A percentile compares a stretch with the other conserved stretches of the same genome.
These are phyloP conservation scores for Tetragonula clypearis DNA, from an alignment of 1,140 invertebrate species.

Conservation along the genomic window DNA sequence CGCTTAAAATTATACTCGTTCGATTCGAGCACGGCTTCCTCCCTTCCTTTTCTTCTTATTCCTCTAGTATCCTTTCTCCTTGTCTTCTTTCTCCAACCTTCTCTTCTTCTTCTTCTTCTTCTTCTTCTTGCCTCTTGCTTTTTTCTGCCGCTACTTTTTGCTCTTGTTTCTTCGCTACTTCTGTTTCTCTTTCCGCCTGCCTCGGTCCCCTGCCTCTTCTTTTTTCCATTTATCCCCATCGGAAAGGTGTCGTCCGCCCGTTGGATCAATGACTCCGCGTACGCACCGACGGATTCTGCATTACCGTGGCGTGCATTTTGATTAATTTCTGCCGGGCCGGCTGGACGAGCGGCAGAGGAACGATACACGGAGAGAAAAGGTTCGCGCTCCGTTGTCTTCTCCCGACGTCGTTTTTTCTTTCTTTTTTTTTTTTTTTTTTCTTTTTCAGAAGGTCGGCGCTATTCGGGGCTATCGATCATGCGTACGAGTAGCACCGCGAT, in stretches of 20 bases:
- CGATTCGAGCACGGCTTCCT: slow-evolving; percentile 65
- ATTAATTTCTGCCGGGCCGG: slow-evolving; percentile 46
- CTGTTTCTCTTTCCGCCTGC: slow-evolving; percentile 5
- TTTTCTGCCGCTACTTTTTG: neutral
- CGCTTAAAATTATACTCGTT: slow-evolving; percentile 75
- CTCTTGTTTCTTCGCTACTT: slow-evolving; percentile 6
- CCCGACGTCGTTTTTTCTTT: neutral
- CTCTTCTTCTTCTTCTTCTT: neutral
- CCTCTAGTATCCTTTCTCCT: slow-evolving; percentile 27
- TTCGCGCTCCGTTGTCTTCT: slow-evolving; percentile 17
- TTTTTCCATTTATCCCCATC: slow-evolving; percentile 14
- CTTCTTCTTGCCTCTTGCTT: too few relatives aligned
- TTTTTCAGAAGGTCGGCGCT: neutral
- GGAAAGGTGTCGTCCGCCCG: slow-evolving; percentile 44
- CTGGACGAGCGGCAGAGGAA: slow-evolving; percentile 25
- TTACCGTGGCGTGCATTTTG: slow-evolving; percentile 59
- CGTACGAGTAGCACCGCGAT: slow-evolving; percentile 12
- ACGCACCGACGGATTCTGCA: slow-evolving; percentile 56
- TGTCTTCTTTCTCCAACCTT: neutral
- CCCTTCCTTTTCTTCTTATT: slow-evolving; percentile 63
- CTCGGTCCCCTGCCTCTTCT: neutral
- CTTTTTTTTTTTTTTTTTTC: slow-evolving; percentile 17
- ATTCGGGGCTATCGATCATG: slow-evolving; percentile 45
- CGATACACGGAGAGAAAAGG: slow-evolving; percentile 25
- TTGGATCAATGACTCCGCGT: slow-evolving; percentile 53